phyloP scores from a whole-genome alignment of 2,888 invertebrate genomes.

The Craniophora ligustri region DNA sequence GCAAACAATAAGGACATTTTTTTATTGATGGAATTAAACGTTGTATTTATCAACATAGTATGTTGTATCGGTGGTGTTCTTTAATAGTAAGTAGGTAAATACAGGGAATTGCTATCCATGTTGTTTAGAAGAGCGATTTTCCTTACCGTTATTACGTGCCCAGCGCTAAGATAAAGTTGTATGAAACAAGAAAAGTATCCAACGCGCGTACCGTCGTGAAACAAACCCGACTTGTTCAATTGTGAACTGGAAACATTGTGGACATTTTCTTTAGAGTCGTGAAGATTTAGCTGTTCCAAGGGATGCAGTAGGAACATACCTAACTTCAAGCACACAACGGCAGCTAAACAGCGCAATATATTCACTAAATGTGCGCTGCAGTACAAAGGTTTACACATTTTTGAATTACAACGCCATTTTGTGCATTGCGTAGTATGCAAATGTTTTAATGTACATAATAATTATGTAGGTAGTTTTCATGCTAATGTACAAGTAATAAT shows the following conservation, averaged over 20 bases:
- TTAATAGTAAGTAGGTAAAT: no score
- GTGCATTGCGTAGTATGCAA: conserved; percentile 28
- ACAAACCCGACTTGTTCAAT: conserved; percentile 58
- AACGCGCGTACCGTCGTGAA: conserved; percentile 45
- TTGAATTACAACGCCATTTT: conserved; percentile 37
- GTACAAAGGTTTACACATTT: conserved; percentile 30
- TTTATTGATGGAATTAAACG: no score
- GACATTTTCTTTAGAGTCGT: conserved; percentile 59
- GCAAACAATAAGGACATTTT: no score
- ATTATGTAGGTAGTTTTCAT: conserved; percentile 45
- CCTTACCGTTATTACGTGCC: no score
- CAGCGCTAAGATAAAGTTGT: no score
- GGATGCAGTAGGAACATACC: conserved; percentile 45
- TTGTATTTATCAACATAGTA: no score
- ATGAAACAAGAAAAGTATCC: conserved; percentile 46
- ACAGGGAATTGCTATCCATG: no score
- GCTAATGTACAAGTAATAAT: conserved; percentile 35
- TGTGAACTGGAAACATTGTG: conserved; percentile 59
- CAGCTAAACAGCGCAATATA: conserved; percentile 33
- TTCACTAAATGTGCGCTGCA: conserved; percentile 31
- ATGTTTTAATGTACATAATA: conserved; percentile 47
- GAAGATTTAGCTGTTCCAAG: conserved; percentile 63
- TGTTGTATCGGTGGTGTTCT: no score
- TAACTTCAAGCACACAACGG: conserved; percentile 27
- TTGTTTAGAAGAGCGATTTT: no score